These are phyloP conservation scores for Catalaphyllia jardinei DNA, from an alignment of 64 coral and sea anemone genomes.

Conservation along the genomic window DNA sequence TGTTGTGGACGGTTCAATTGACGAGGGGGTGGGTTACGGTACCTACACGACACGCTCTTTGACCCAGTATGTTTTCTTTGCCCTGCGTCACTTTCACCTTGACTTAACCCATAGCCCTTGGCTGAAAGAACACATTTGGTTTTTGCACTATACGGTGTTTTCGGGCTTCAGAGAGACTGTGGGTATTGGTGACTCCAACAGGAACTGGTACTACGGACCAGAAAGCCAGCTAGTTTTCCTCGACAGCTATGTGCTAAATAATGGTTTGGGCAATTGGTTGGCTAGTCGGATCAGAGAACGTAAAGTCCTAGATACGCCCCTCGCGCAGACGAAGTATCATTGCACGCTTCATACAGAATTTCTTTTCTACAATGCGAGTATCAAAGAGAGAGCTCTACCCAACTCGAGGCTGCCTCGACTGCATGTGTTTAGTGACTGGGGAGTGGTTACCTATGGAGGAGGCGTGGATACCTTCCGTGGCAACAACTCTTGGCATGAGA, in stretches of 20 bases:
- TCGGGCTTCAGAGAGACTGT: constrained; percentile 74
- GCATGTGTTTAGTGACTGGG: constrained; percentile 96
- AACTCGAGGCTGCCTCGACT: constrained; percentile 25
- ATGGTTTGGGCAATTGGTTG: constrained; percentile 80
- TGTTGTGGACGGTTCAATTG: constrained; percentile 88
- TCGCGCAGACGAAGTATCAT: constrained; percentile 8
- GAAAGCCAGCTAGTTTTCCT: constrained; percentile 85
- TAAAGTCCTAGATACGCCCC: neutral
- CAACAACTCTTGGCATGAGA: neutral
- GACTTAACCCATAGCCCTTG: constrained; percentile 63
- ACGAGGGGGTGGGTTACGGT: constrained; percentile 93
- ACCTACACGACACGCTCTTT: constrained; percentile 88
- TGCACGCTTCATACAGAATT: constrained; percentile 90
- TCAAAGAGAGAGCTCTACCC: constrained; percentile 23
- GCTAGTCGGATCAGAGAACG: constrained; percentile 55
- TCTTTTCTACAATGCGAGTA: constrained; percentile 85
- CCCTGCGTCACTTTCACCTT: constrained; percentile 65
- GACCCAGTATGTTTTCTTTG: constrained; percentile 84
- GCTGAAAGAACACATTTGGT: constrained; percentile 85
- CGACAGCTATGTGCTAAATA: constrained; percentile 61
- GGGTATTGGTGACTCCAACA: constrained; percentile 81
- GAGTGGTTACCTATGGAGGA: constrained; percentile 72
- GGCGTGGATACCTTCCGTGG: neutral
- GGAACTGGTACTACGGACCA: constrained; percentile 87
- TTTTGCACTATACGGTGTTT: constrained; percentile 78